A percentile compares a stretch with the other conserved stretches of the same genome.
Conservation (phyloP, 2,113 vertebrate species). For the Numenius arquata region DNA sequence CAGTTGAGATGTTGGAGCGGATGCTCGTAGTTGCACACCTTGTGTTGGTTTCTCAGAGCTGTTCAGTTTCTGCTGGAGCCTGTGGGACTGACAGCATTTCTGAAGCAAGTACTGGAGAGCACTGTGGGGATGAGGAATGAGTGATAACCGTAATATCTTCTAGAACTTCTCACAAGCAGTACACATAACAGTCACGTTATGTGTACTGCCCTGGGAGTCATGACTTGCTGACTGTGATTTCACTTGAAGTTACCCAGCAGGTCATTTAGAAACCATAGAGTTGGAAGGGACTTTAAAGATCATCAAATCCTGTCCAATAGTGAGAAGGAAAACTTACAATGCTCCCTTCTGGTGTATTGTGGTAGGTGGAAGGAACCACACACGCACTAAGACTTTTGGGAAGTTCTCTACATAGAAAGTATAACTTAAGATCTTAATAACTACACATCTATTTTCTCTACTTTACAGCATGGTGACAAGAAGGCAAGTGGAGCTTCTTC, state of each 20-base stretch:
- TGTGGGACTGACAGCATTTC: neutral
- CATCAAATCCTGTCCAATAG: too few relatives aligned
- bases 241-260: neutral
- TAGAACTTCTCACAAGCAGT: neutral
- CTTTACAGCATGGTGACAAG: constrained; percentile 60
- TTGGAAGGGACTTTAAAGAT: too few relatives aligned
- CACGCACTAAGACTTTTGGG: neutral
- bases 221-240: neutral
- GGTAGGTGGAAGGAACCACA: neutral
- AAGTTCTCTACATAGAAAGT: neutral
- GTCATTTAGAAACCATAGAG: neutral
- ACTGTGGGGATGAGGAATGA: neutral
- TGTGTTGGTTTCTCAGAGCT: neutral
- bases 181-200: rapidly evolving
- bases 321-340: neutral
- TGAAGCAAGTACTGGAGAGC: neutral
- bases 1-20: neutral
- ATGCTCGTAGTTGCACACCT: rapidly evolving
- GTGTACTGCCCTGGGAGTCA: neutral
- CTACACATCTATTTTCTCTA: neutral
- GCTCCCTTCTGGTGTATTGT: neutral
- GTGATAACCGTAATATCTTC: neutral
- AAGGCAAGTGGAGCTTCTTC: constrained; percentile 52
- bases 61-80: neutral
- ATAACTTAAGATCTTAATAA: neutral